Evolutionary conservation across 1,140 invertebrate genomes (phyloP), one percentile per base, ranked within the genome.

Genomic region (Amphibalanus amphitrite): DNA sequence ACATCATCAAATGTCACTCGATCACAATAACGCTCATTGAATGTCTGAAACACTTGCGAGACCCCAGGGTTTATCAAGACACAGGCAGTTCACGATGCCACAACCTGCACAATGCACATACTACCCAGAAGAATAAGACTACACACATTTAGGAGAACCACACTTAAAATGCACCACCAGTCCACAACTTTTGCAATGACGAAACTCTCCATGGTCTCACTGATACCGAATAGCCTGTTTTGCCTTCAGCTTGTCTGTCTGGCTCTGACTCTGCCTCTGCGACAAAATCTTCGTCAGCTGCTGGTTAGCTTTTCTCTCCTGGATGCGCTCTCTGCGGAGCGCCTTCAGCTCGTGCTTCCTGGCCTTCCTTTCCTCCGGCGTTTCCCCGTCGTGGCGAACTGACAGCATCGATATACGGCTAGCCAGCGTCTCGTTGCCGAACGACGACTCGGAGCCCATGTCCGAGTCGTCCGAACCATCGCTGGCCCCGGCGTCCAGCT

Each of bases 311-410:
- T 59, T 59, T 20, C 20, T 59, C 23, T 59, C 47, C 17, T 59
- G 47, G 23, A 59, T 59, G 20, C 47, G 47, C 23, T 59, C 47
- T 59, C 30, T 70, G 13, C 26, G 17, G 13, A 70, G 15, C 67
- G 28, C 40, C n/a, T 64, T 70, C 3, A 70, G n/a, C 69, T 40
- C 69, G 23, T 40, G 29, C 80, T 97, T 97, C 67, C 94, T 83
- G 75, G 88, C 84, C 75, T 82, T 87, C 77, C 87, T 88, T 75
- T 96, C 91, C 75, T 94, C 90, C 0, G 86, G 77, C 0, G 87
- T 88, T 84, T 98, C 95, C 75, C 89, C 84, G 80, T 90, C 90
- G 0, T 87, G 86, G 75, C 93, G 84, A 70, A 89, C 82, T 29
- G 89, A 91, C 1, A 91, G 79, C 0, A 84, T 80, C 68, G 86